Conservation (phyloP, 1,140 invertebrate species). For the Drosophila tropicalis region DNA sequence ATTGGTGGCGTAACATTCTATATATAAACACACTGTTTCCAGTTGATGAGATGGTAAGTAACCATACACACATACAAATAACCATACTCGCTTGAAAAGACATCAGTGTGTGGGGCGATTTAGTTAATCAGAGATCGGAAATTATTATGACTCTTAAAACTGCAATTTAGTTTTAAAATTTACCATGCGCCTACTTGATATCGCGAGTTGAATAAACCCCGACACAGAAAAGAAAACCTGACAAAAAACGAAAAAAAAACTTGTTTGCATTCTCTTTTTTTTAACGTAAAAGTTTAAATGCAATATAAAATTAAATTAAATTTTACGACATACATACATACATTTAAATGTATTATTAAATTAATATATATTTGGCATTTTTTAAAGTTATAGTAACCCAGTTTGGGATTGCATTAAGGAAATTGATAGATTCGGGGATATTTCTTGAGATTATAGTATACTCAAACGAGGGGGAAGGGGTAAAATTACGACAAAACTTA, state of each 20-base stretch:
- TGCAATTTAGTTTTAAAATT: neutral
- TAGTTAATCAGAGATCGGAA: neutral
- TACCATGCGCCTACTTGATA: neutral
- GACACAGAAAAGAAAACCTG: neutral
- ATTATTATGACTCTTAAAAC: neutral
- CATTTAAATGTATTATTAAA: neutral
- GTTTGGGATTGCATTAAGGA: neutral
- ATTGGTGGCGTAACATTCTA: slow-evolving; percentile 93
- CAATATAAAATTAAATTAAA: slow-evolving; percentile 3
- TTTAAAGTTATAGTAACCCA: neutral
- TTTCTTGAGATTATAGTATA: too few species aligned
- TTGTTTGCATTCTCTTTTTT: slow-evolving; percentile 11
- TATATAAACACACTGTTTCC: slow-evolving; percentile 94
- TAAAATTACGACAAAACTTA: too few species aligned
- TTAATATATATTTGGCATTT: too few species aligned
- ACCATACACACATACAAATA: neutral
- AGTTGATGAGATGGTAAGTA: slow-evolving; percentile 91
- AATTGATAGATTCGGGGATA: too few species aligned
- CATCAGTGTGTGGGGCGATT: neutral
- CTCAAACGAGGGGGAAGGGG: too few species aligned
- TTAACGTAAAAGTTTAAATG: neutral
- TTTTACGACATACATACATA: neutral
- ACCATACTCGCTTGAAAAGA: too few species aligned
- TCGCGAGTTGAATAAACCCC: neutral
- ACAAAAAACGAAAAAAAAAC: neutral